Evolutionary conservation across 2,888 invertebrate genomes (phyloP), one percentile per base, ranked within the genome.

Genomic region (Homarus gammarus): DNA sequence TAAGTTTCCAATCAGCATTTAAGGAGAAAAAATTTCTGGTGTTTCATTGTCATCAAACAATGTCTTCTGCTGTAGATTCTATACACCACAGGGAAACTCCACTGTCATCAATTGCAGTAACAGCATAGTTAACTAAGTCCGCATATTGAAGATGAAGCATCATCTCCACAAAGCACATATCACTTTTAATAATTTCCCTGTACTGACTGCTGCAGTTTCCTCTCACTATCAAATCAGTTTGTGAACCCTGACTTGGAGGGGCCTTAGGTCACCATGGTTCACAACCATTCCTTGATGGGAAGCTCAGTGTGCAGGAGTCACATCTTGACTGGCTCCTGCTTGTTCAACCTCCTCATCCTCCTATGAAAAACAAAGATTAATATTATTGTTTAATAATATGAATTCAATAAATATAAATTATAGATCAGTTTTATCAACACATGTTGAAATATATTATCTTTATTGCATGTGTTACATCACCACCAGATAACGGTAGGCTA

Each of bases 251-350:
- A 73, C 73, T 27, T 27, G 75, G 75, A 75, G 75, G 44, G 75
- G 75, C 8, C 27, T 44, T 27, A 15, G 70, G 61, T 36, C 36
- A 56, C 33, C 12, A 73, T 56, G 64, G 64, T 51, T 61, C 70
- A 70, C 49, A 70, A 83, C 44, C 27, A 8, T 15, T 68, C 22
- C 70, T 70, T 40, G 31, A 61, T n/a, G 44, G 84, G 31, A 38
- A 61, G 75, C 75, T 85, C 84, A 75, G 44, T 85, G 44, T 36
- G 75, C 77, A 8, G 84, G 75, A 22, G 84, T 75, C 27, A 85
- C 75, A 5, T 73, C 84, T 85, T 64, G 33, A 15, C 61, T 75
- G 40, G 75, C 64, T 12, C 49, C 77, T 36, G 75, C 75, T 40
- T 64, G 75, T 72, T 72, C 83, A 68, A 83, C 70, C n/a, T 64